Evolutionary conservation across 2,797 vertebrate genomes (phyloP).

Genomic region (Todus mexicanus): DNA sequence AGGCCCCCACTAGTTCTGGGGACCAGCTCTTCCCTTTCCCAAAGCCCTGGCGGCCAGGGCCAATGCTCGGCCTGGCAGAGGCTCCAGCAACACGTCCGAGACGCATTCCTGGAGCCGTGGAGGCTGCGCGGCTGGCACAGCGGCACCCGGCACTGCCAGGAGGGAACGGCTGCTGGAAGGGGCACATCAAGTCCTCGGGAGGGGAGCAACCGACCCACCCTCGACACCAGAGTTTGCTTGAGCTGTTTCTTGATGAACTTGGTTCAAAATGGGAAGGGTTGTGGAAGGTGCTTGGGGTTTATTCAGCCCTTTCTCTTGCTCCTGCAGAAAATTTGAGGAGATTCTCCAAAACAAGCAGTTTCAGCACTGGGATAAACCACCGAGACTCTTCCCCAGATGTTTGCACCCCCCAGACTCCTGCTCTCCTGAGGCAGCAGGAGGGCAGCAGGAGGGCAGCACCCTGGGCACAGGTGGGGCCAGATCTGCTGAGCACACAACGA

Average conservation of each 20-base stretch:
- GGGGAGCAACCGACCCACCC: background rate
- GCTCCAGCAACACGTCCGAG: background rate
- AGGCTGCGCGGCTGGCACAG: background rate
- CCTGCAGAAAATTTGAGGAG: background rate
- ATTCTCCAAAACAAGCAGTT: background rate
- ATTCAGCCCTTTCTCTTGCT: background rate
- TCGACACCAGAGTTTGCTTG: background rate
- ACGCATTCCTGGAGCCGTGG: background rate
- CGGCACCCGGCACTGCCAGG: background rate
- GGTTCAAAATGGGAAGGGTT: background rate
- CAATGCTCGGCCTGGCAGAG: background rate
- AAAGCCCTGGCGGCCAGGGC: background rate
- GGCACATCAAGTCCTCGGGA: background rate
- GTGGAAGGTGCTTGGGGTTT: background rate
- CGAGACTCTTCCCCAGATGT: background rate
- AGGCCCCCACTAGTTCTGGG: background rate
- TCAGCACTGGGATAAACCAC: background rate
- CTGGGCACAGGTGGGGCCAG: background rate
- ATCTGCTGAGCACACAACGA: background rate
- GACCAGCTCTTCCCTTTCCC: background rate
- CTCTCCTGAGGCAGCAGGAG: accelerated
- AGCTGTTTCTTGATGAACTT: background rate
- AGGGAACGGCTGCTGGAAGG: background rate
- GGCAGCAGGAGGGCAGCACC: accelerated
- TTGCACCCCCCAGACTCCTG: background rate